Base-by-base conservation (phyloP, 2,888 invertebrate genomes). In the Chrysolina americana region DNA sequence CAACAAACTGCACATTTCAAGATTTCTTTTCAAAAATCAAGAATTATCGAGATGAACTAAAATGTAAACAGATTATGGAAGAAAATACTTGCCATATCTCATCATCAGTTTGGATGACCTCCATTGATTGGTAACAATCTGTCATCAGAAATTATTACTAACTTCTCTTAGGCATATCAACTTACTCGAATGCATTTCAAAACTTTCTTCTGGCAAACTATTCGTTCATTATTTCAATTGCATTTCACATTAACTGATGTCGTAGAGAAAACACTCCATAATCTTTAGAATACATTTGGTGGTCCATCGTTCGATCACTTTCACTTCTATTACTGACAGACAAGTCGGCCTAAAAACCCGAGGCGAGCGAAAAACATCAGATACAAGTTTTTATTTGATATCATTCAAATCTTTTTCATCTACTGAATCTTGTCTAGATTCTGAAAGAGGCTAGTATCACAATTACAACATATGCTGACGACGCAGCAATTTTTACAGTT, bases 171-270 rank as follows among this genome's bases (percentile, higher is more conserved):
- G 9, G 8, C 19, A 53, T 19, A 53, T 53, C n/a, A 53, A 53
- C 19, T 53, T 19, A 21, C 11, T 11, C 2, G 53, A 53, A 53
- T 19, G 19, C 19, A 53, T 19, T 17, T 53, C 21, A 21, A 11
- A 11, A 53, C 53, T 53, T 19, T 53, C 53, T 53, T 53, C 11
- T 19, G 8, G 53, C 10, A 53, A 19, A 19, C 19, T 53, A 19
- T 19, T 53, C 53, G 11, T 53, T 53, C 17, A 53, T 53, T 19
- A 19, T 53, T 53, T 53, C 53, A 17, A 53, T 53, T 53, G 19
- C 53, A 53, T 19, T 17, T 53, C 11, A 17, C 17, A 19, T 19
- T 19, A 19, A 19, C 11, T 19, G 19, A 53, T 19, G 2, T 21
- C 21, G 19, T 53, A n/a, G n/a, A n/a, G n/a, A n/a, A n/a, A 53